These are phyloP conservation scores for Bombus pyrosoma DNA, from an alignment of 1,140 invertebrate genomes.

Conservation along the genomic window DNA sequence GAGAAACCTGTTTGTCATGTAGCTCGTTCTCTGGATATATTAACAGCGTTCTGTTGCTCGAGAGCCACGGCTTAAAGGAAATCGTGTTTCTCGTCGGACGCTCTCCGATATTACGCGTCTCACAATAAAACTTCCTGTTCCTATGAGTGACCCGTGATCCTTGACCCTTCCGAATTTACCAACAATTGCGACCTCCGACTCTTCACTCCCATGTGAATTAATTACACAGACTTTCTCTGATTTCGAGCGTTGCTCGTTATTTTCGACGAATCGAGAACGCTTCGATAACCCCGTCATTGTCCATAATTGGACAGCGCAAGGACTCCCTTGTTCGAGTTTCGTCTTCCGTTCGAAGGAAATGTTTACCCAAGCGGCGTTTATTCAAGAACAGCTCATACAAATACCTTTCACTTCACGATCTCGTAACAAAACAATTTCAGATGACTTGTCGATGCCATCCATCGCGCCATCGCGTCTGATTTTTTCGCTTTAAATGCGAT, in stretches of 20 bases:
- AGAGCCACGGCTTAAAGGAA: slow-evolving; percentile 57
- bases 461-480: no score
- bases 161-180: slow-evolving; percentile 10
- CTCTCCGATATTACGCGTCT: slow-evolving; percentile 34
- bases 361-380: not conserved
- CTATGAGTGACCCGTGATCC: not conserved
- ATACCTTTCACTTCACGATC: not conserved
- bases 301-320: not conserved
- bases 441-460: not conserved
- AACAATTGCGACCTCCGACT: not conserved
- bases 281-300: not conserved
- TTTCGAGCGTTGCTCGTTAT: not conserved
- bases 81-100: slow-evolving; percentile 55
- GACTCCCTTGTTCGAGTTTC: not conserved
- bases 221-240: not conserved
- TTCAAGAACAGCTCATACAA: not conserved
- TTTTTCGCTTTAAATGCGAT: no score
- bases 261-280: not conserved
- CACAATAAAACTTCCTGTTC: slow-evolving; percentile 58
- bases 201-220: not conserved
- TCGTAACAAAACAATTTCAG: not conserved
- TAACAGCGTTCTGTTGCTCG: slow-evolving; percentile 63
- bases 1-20: slow-evolving; percentile 67
- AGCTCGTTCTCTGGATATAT: slow-evolving; percentile 67
- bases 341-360: not conserved